A percentile compares a stretch with the other conserved stretches of the same genome.
These are phyloP conservation scores for Ooceraea biroi DNA, from an alignment of 1,140 invertebrate genomes.

Conservation along the genomic window DNA sequence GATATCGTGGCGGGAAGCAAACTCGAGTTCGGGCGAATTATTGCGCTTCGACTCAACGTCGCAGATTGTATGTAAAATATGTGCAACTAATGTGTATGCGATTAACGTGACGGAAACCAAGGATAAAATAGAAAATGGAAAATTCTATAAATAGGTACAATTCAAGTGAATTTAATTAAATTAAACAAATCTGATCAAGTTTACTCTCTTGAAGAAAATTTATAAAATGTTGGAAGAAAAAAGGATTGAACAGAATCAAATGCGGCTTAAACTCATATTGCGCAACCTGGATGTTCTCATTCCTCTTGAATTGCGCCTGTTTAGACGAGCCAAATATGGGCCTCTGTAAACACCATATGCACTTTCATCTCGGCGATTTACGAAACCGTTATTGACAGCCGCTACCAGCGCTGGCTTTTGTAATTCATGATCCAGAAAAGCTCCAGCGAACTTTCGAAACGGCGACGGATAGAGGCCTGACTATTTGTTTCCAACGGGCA, in stretches of 20 bases:
- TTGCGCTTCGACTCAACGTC: conserved; percentile 2
- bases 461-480: conserved; percentile 30
- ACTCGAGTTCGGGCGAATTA: not conserved
- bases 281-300: not conserved
- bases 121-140: too few species aligned
- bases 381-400: conserved; percentile 29
- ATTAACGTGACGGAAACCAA: not conserved
- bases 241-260: not conserved
- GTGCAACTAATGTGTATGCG: not conserved
- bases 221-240: not conserved
- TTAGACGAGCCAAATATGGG: conserved; percentile 11
- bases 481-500: conserved; percentile 58
- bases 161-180: not conserved
- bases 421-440: conserved; percentile 62
- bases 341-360: conserved; percentile 5
- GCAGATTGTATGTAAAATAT: not conserved
- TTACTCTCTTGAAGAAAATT: not conserved
- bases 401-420: conserved; percentile 38
- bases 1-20: not conserved
- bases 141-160: not conserved
- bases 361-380: conserved; percentile 58
- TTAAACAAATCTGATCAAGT: not conserved
- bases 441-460: conserved; percentile 47
- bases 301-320: not conserved
- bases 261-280: not conserved